Base-by-base conservation (phyloP, 2,888 invertebrate species). In the Lithophane socia region DNA sequence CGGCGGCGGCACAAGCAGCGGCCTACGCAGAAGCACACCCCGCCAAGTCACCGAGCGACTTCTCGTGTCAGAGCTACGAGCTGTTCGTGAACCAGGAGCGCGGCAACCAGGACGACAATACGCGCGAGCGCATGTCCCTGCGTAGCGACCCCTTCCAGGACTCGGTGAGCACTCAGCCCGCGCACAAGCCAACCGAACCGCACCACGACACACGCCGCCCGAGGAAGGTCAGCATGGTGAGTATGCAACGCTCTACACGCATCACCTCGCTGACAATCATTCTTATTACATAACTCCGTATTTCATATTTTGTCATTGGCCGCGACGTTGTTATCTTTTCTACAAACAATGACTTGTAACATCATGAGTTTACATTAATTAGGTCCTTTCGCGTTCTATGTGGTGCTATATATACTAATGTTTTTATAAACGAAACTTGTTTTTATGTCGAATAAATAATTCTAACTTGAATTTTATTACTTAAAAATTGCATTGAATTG, bases 151-250 rank as follows among this genome's bases (percentile, higher is more conserved):
- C 98, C 97, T 98, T 98, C 97, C 95, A 98, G 98, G 97, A 97
- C 94, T 98, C 99, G 97, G 98, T 98, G 97, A 98, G 98, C 97
- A 99, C 98, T 97, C 98, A 98, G 94, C 96, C 96, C 93, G 92
- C 96, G 96, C 97, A 96, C 96, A 97, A 95, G 96, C 95, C 97
- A 95, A 95, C 95, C 97, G 97, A 97, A 95, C 94, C 97, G 96
- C 96, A 95, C 94, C 94, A 95, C 94, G 95, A 95, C 89, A 93
- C 96, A 94, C 96, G 96, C 92, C 96, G 96, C 80, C 93, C 94
- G 97, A 98, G 99, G 97, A 99, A 99, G 98, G 99, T 99, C 97
- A 98, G 98, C 97, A 98, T 98, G 98, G 98, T 98, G 98, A 98
- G 98, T 98, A 97, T 95, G 93, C 91, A 91, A 88, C 87, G 87